phyloP scores from a whole-genome alignment of 2,888 invertebrate species.

The Theretra japonica region DNA sequence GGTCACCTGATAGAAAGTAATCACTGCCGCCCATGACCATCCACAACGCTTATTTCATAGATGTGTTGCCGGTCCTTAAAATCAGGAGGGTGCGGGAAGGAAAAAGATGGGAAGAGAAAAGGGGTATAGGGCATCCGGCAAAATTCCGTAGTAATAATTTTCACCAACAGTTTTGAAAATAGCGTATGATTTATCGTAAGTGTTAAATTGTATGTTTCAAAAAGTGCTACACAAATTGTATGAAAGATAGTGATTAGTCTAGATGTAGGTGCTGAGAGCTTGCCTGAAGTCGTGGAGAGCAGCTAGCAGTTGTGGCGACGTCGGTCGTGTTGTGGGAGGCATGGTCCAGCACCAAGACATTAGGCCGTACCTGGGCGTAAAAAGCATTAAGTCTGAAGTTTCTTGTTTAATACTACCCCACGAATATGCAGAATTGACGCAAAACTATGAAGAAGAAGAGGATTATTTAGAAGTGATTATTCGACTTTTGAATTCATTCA shows the following conservation, averaged over 20 bases:
- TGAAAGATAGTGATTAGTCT: slow-evolving; percentile 38
- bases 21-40: too few species aligned
- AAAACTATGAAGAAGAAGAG: background rate
- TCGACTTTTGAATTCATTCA: too few species aligned
- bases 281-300: slow-evolving; percentile 90
- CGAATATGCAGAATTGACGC: background rate
- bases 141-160: background rate
- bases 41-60: too few species aligned
- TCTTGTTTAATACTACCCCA: background rate
- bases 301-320: slow-evolving; percentile 88
- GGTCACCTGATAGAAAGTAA: too few species aligned
- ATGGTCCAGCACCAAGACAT: slow-evolving; percentile 92
- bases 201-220: slow-evolving; percentile 28
- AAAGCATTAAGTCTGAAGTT: background rate
- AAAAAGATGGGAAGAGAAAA: too few species aligned
- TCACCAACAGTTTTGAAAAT: slow-evolving; percentile 19
- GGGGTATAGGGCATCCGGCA: too few species aligned
- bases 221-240: slow-evolving; percentile 20
- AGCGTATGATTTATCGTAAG: slow-evolving; percentile 14
- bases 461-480: too few species aligned
- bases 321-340: slow-evolving; percentile 86
- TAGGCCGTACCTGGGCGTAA: slow-evolving; percentile 85
- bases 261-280: slow-evolving; percentile 88
- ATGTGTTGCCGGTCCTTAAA: too few species aligned
- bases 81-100: too few species aligned